A percentile compares a stretch with the other conserved stretches of the same genome.
Evolutionary conservation across 35 echinoderm and acorn worm genomes (phyloP).

Genomic region (Heliocidaris erythrogramma): DNA sequence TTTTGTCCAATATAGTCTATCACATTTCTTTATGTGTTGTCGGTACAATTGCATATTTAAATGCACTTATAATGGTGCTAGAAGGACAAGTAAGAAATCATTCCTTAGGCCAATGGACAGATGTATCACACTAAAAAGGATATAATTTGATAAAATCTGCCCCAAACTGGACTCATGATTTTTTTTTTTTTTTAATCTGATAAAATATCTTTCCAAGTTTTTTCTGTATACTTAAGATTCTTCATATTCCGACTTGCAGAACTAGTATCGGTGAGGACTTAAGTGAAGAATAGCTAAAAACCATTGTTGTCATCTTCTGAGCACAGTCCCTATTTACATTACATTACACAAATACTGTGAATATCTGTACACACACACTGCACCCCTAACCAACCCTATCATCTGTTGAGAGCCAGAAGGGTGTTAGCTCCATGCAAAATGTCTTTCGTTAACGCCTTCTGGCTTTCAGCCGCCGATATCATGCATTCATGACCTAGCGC

Average conservation of each 20-base stretch:
- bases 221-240: background rate
- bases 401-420: background rate
- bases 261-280: background rate
- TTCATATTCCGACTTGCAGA: background rate
- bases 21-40: background rate
- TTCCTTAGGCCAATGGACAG: too few species aligned
- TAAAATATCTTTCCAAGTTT: too few species aligned
- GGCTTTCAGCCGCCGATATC: too few species aligned
- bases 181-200: too few species aligned
- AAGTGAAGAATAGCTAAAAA: background rate
- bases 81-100: too few species aligned
- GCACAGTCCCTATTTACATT: background rate
- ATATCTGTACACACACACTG: conserved; percentile 22
- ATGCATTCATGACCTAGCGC: background rate
- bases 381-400: background rate
- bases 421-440: background rate
- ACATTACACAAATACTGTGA: background rate
- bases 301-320: background rate
- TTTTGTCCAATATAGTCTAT: background rate
- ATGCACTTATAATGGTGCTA: background rate
- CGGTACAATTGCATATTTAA: background rate
- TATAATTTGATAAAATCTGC: too few species aligned
- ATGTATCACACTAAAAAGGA: too few species aligned
- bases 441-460: too few species aligned
- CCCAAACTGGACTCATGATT: too few species aligned